These are phyloP conservation scores for Metellina segmentata DNA, from an alignment of 2,888 invertebrate species.

Conservation along the genomic window DNA sequence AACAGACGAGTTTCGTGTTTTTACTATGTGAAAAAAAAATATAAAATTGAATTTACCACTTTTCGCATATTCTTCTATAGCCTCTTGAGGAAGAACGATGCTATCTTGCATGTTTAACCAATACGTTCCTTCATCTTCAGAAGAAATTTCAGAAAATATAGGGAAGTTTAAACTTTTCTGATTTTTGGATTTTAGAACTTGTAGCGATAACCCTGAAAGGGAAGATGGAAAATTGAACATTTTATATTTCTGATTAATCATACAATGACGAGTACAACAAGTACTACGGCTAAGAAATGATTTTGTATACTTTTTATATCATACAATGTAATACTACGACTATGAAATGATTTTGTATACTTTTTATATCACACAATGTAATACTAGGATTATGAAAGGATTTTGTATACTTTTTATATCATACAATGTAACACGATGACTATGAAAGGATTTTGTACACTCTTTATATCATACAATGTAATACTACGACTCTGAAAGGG, in stretches of 20 bases:
- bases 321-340: no score
- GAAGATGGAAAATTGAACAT: neutral
- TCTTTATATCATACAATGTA: neutral
- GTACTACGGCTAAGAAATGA: neutral
- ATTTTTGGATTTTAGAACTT: constrained; percentile 91
- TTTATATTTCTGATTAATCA: neutral
- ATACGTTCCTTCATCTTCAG: constrained; percentile 79
- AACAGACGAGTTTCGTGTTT: no score
- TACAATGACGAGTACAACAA: neutral
- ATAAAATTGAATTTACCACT: constrained; percentile 75
- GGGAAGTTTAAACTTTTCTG: constrained; percentile 88
- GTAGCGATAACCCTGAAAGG: constrained; percentile 89
- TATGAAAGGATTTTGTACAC: no score
- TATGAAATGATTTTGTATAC: no score
- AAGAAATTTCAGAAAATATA: constrained; percentile 81
- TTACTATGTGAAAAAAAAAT: neutral
- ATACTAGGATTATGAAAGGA: no score
- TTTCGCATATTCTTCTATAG: constrained; percentile 85
- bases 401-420: no score
- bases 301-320: no score
- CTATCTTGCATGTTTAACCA: constrained; percentile 84
- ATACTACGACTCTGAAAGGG: no score
- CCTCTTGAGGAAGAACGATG: constrained; percentile 90
- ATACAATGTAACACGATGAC: no score
- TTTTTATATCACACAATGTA: no score